Percentiles rank a stretch among this genome's conserved stretches.
Evolutionary conservation across 2,888 invertebrate genomes (phyloP).

Genomic region (Eretmocerus hayati): DNA sequence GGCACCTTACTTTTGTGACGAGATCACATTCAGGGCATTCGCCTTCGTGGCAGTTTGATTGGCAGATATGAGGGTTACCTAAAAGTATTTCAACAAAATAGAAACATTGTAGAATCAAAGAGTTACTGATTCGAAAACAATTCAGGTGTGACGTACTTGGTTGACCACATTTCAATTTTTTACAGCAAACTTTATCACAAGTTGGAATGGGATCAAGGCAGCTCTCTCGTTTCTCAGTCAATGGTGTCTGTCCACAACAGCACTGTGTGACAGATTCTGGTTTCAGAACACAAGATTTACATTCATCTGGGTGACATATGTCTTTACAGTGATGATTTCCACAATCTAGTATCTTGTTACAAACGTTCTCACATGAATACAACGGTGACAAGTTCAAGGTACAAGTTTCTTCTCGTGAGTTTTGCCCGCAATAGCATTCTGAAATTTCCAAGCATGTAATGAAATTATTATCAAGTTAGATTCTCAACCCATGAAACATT

Average conservation of each 20-base stretch:
- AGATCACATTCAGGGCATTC: slow-evolving; percentile 72
- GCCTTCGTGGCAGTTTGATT: slow-evolving; percentile 61
- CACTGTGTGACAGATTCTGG: slow-evolving; percentile 61
- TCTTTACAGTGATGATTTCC: slow-evolving; percentile 64
- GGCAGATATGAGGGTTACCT: slow-evolving; percentile 63
- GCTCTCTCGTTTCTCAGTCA: slow-evolving; percentile 53
- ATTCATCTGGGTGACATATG: slow-evolving; percentile 62
- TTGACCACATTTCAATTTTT: slow-evolving; percentile 45
- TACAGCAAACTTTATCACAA: slow-evolving; percentile 60
- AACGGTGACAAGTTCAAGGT: slow-evolving; percentile 48
- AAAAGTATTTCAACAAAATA: background rate
- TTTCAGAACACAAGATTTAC: slow-evolving; percentile 58
- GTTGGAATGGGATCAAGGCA: slow-evolving; percentile 79
- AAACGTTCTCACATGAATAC: slow-evolving; percentile 59
- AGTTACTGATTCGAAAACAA: background rate
- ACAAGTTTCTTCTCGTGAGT: slow-evolving; percentile 57
- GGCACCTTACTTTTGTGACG: slow-evolving; percentile 69
- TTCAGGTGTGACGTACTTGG: slow-evolving; percentile 39
- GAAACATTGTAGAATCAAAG: background rate
- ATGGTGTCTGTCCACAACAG: slow-evolving; percentile 66
- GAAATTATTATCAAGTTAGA: too few species aligned
- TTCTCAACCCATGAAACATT: too few species aligned
- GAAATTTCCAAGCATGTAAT: too few species aligned
- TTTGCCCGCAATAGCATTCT: slow-evolving; percentile 64
- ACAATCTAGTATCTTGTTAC: slow-evolving; percentile 57